Base-by-base conservation (phyloP, 2,797 vertebrate species). In the Halcyon badia region DNA sequence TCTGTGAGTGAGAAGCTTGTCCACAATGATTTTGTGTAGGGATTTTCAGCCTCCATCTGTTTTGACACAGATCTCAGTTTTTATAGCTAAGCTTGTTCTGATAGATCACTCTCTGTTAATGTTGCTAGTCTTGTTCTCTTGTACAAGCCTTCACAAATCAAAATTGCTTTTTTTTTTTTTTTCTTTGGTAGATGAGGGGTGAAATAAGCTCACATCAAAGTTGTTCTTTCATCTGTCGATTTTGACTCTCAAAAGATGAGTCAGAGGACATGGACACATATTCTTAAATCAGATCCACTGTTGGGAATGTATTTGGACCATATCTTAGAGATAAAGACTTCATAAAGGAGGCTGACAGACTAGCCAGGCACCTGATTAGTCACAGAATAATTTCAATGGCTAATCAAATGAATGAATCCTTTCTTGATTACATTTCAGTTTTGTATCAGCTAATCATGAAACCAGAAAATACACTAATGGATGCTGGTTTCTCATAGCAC, bases 351-450 rank as follows among this genome's bases (percentile, higher is more conserved):
- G 90, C 96, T 98, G 97, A 96, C 94, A 98, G 96, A 98, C 96
- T 97, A 97, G 96, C 96, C 97, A 97, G 96, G 51, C 82, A 98
- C 79, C 91, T 98, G 97, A 98, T 98, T 98, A 98, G 97, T 83
- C 97, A 97, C 96, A 93, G 96, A 97, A 97, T 97, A 89, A 97
- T 97, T 97, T 98, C 97, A 98, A 98, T 98, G 93, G 94, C 94
- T 98, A 98, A 98, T 98, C 98, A 98, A 97, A 98, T 51, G 89
- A 93, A 71, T 97, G 96, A 98, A 98, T 98, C 94, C 96, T 97
- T 94, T 95, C 98, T 97, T 98, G 98, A 98, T 98, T 98, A 97
- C 97, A 81, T 94, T 95, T 96, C 97, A 98, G 94, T 97, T 98
- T 97, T 97, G 73, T 97, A 98, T 97, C 96, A 97, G 91, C 97